These are phyloP conservation scores for Hemiscyllium ocellatum DNA, from an alignment of 2,113 vertebrate genomes.

Conservation along the genomic window DNA sequence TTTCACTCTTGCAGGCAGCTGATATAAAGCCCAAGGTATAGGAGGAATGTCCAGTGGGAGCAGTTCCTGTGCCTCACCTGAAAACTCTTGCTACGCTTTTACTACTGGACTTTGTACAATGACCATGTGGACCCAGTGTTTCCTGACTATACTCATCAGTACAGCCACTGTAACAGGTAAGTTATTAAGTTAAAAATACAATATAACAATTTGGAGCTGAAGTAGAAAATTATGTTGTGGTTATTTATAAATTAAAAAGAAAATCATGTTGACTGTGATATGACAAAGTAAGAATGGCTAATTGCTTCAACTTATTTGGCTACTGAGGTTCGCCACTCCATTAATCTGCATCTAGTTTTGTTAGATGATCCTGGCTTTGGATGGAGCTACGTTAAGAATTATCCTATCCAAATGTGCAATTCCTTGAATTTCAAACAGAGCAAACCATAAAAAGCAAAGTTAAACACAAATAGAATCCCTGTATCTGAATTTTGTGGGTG, in stretches of 20 bases:
- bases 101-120: slow-evolving; percentile 53
- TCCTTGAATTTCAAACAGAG: not conserved
- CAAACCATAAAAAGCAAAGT: not conserved
- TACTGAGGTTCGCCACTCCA: not conserved
- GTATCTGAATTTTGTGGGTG: not conserved
- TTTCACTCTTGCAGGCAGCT: not conserved
- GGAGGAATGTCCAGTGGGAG: not conserved
- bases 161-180: slow-evolving; percentile 70
- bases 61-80: slow-evolving; percentile 49
- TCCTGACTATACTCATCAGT: slow-evolving; percentile 69
- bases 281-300: not conserved
- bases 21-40: not conserved
- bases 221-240: not conserved
- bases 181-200: slow-evolving; percentile 43
- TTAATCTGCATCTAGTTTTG: not conserved
- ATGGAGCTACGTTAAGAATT: not conserved
- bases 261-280: not conserved
- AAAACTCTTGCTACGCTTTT: slow-evolving; percentile 57
- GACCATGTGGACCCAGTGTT: slow-evolving; percentile 83
- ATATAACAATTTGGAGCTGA: not conserved
- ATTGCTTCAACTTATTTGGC: not conserved
- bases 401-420: not conserved
- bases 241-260: not conserved
- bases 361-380: not conserved
- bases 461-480: not conserved